These are phyloP conservation scores for Hexactinellida sp. DNA, from an alignment of 37 sponge, comb jelly and placozoan species.

Conservation along the genomic window DNA sequence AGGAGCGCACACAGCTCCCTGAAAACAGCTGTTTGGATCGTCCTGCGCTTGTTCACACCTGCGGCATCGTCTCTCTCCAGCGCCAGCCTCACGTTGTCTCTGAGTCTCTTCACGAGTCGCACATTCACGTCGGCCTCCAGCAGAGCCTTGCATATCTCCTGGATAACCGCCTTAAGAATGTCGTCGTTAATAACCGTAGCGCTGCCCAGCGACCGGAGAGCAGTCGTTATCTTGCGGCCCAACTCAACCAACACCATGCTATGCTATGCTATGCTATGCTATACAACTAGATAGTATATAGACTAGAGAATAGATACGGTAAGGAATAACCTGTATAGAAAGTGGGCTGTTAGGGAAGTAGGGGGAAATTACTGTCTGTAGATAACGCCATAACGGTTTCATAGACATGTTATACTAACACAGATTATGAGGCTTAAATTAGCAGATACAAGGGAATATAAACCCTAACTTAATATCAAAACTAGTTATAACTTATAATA, in stretches of 20 bases:
- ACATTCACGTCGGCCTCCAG: conserved; percentile 95
- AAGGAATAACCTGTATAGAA: too few relatives aligned
- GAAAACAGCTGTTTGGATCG: conserved; percentile 89
- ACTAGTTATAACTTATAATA: too few relatives aligned
- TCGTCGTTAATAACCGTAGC: conserved; percentile 97
- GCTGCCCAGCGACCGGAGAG: conserved; percentile 80
- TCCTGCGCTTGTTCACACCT: conserved; percentile 84
- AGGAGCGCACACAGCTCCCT: conserved; percentile 81
- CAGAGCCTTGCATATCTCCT: conserved; percentile 94
- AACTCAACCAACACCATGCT: conserved; percentile 97
- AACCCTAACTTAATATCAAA: too few relatives aligned
- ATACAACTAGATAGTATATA: too few relatives aligned
- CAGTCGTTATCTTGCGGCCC: conserved; percentile 84
- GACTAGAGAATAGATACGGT: too few relatives aligned
- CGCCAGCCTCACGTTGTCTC: conserved; percentile 68
- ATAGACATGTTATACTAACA: too few relatives aligned
- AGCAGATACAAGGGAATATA: too few relatives aligned
- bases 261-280: too few relatives aligned
- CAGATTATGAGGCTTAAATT: too few relatives aligned
- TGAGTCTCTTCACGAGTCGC: conserved; percentile 62
- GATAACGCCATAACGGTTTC: too few relatives aligned
- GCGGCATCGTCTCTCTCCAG: conserved; percentile 32
- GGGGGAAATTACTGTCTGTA: too few relatives aligned
- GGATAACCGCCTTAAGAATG: conserved; percentile 78
- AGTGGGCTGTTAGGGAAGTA: too few relatives aligned